Evolutionary conservation across 2,113 vertebrate genomes (phyloP).

Genomic region (Lycaon pictus): DNA sequence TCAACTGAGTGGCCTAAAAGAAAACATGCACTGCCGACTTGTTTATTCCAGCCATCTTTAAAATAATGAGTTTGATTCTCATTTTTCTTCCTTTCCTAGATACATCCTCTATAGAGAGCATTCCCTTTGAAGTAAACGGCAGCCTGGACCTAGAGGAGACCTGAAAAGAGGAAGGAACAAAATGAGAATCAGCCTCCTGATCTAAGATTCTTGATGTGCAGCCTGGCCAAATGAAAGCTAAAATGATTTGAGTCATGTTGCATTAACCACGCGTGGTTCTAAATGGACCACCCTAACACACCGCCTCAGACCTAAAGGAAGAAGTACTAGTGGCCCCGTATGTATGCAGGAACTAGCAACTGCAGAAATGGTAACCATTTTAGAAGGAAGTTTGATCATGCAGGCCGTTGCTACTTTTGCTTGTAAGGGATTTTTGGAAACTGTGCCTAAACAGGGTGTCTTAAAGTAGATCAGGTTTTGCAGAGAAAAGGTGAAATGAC

Average conservation of each 20-base stretch:
- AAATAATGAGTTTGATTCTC: conserved; percentile 55
- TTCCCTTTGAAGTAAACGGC: conserved; percentile 56
- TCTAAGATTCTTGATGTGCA: neutral
- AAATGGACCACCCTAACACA: neutral
- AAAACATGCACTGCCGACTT: conserved; percentile 40
- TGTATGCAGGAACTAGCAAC: neutral
- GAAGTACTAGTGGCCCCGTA: fast-evolving
- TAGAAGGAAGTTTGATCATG: neutral
- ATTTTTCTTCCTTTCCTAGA: conserved; percentile 60
- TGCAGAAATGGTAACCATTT: neutral
- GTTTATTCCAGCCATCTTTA: conserved; percentile 71
- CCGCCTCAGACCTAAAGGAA: neutral
- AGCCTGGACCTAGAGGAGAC: neutral
- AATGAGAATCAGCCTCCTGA: conserved; percentile 49
- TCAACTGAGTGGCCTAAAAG: conserved; percentile 35
- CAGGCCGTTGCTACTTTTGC: neutral
- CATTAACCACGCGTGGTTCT: neutral
- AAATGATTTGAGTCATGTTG: neutral
- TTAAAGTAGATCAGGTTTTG: neutral
- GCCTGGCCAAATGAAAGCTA: neutral
- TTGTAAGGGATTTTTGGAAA: neutral
- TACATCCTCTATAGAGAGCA: neutral
- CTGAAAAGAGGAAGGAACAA: neutral
- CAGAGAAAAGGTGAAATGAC: neutral
- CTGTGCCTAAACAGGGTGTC: neutral